Evolutionary conservation across 2,113 vertebrate genomes (phyloP).

Genomic region (Python bivittatus): DNA sequence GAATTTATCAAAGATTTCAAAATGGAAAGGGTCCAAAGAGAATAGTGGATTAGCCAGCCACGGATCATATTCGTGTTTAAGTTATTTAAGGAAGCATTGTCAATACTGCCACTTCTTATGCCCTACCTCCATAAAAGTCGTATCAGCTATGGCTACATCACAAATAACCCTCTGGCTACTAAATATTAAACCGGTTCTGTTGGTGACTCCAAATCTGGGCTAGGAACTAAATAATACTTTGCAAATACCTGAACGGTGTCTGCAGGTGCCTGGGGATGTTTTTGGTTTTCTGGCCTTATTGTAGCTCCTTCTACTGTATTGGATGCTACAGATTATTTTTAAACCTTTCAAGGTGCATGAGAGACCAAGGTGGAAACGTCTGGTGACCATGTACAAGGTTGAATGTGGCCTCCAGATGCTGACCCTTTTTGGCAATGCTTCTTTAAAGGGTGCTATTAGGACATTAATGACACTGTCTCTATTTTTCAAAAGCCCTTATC

Average conservation of each 20-base stretch:
- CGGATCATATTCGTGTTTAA: background rate
- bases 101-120: background rate
- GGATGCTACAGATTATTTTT: background rate
- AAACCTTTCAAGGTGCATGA: background rate
- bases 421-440: conserved; percentile 21
- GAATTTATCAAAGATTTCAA: background rate
- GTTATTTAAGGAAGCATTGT: background rate
- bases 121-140: background rate
- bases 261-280: background rate
- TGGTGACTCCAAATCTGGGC: background rate
- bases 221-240: background rate
- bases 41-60: background rate
- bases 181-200: background rate
- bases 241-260: background rate
- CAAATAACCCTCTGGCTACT: background rate
- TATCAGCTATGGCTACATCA: background rate
- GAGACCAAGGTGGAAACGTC: background rate
- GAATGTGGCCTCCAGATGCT: background rate
- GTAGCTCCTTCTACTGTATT: background rate
- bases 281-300: background rate
- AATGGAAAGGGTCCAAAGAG: background rate
- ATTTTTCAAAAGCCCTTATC: conserved; percentile 74
- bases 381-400: background rate
- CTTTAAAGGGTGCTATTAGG: conserved; percentile 43
- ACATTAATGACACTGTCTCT: conserved; percentile 10